Conservation (phyloP, 2,888 invertebrate species). For the Hybos culiciformis region DNA sequence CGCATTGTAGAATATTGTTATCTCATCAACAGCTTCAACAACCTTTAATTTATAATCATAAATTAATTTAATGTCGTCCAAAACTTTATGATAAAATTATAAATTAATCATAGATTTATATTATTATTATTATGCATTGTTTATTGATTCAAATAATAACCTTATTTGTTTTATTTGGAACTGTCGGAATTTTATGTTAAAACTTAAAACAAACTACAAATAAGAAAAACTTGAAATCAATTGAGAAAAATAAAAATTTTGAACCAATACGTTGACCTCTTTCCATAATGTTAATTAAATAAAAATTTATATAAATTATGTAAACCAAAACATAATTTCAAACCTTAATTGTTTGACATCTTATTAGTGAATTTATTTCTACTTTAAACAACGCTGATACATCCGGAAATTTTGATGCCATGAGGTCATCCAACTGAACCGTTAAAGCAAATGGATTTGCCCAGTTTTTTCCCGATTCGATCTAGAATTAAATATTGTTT, state of each 20-base stretch:
- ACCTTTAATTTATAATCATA: constrained; percentile 15
- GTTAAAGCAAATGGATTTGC: constrained; percentile 35
- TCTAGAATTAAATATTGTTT: too few species aligned
- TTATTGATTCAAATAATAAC: too few species aligned
- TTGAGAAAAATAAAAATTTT: not conserved
- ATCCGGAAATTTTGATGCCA: constrained; percentile 34
- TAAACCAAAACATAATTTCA: not conserved
- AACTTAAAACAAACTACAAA: not conserved
- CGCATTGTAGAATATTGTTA: constrained; percentile 24
- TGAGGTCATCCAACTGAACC: constrained; percentile 36
- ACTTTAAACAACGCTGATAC: constrained; percentile 24
- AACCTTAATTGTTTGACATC: constrained; percentile 21
- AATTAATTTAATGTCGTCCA: not conserved
- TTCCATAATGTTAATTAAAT: not conserved
- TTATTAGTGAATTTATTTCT: constrained; percentile 19
- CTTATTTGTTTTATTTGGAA: too few species aligned
- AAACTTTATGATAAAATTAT: not conserved
- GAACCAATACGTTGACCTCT: not conserved
- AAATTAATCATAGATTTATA: too few species aligned
- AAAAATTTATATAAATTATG: not conserved
- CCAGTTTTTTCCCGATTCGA: constrained; percentile 37
- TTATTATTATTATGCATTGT: too few species aligned
- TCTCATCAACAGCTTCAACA: constrained; percentile 26
- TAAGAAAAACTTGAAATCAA: too few species aligned
- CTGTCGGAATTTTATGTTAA: not conserved